phyloP scores from a whole-genome alignment of 2,113 vertebrate species.

The Phylloscopus trochilus region DNA sequence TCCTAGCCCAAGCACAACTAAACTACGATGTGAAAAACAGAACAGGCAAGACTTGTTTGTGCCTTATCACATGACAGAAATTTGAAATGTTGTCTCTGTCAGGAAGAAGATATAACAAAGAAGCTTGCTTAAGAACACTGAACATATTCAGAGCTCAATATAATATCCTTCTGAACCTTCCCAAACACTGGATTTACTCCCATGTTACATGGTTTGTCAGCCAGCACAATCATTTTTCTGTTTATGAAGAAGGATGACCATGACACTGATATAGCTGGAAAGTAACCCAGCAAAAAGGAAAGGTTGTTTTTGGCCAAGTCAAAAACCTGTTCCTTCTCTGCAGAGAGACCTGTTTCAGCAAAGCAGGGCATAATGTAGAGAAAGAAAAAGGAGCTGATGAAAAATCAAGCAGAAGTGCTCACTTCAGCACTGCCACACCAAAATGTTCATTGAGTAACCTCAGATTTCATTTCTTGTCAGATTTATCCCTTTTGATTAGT shows the following conservation, averaged over 20 bases:
- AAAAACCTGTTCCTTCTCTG: not conserved
- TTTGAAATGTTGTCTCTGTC: not conserved
- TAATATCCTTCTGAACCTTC: not conserved
- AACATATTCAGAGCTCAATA: rapidly evolving
- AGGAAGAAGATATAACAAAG: not conserved
- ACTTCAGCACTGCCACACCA: not conserved
- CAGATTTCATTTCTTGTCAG: not conserved
- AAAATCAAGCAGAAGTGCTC: not conserved
- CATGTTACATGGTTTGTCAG: not conserved
- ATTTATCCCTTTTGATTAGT: not conserved
- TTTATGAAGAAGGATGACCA: not conserved
- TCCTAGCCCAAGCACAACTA: not conserved
- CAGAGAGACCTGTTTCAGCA: not conserved
- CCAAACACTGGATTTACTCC: not conserved
- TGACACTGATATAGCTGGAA: not conserved
- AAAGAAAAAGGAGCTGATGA: not conserved
- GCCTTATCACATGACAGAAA: not conserved
- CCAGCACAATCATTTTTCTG: not conserved
- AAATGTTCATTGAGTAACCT: not conserved
- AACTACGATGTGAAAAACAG: not conserved
- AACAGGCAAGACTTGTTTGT: not conserved
- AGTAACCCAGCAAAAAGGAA: not conserved
- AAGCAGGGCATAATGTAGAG: not conserved
- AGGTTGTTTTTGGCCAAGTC: not conserved
- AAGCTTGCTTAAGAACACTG: not conserved